phyloP scores from a whole-genome alignment of 1,140 invertebrate genomes.

The Eciton burchellii region DNA sequence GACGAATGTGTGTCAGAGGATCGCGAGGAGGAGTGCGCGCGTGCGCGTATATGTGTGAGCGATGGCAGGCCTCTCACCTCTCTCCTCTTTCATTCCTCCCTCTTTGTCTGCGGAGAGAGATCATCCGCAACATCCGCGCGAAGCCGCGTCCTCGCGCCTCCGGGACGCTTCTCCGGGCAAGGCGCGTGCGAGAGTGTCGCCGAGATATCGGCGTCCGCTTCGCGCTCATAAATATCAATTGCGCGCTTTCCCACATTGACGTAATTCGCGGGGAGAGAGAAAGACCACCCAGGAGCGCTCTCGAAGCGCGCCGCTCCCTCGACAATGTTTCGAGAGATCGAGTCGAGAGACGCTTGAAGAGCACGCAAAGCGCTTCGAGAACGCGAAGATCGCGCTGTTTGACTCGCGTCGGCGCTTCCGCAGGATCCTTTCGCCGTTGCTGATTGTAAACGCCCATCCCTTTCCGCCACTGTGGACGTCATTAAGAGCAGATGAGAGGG shows the following conservation, averaged over 20 bases:
- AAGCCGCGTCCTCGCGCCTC: no score
- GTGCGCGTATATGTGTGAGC: no score
- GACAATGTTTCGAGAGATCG: no score
- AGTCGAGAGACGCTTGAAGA: no score
- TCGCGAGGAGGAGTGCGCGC: slow-evolving; percentile 20
- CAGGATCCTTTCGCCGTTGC: slow-evolving; percentile 75
- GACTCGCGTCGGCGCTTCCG: slow-evolving; percentile 69
- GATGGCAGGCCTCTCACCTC: neutral
- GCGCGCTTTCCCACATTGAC: slow-evolving; percentile 81
- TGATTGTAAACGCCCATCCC: slow-evolving; percentile 76
- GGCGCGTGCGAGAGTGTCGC: no score
- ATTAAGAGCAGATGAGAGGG: slow-evolving; percentile 19
- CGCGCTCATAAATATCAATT: slow-evolving; percentile 84
- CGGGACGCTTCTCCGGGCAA: no score
- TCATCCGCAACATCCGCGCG: neutral
- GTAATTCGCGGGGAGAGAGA: slow-evolving; percentile 80
- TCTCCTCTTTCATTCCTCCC: neutral
- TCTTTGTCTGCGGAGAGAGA: no score
- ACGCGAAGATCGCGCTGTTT: slow-evolving; percentile 70
- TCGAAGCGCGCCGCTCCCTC: slow-evolving; percentile 55
- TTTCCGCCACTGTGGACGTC: neutral
- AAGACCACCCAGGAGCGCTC: slow-evolving; percentile 81
- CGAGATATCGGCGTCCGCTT: no score
- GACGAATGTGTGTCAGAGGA: slow-evolving; percentile 58
- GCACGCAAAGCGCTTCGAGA: slow-evolving; percentile 34